Conservation (phyloP, 2,113 vertebrate genomes). For the Plectropomus leopardus region DNA sequence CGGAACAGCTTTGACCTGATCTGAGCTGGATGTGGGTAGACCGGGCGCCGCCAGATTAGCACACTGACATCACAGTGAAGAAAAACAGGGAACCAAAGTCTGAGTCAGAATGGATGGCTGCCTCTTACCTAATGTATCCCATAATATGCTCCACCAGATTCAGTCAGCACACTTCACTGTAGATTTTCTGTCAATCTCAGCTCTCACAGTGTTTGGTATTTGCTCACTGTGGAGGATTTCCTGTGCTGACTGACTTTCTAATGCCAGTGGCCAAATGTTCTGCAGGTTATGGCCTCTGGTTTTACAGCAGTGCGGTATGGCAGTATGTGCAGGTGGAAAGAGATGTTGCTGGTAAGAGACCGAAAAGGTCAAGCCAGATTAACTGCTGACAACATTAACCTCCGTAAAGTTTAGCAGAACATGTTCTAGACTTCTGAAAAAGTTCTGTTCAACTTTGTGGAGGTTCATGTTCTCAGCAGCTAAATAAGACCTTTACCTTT, state of each 20-base stretch:
- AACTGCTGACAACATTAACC: background rate
- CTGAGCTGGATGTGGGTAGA: slow-evolving; percentile 66
- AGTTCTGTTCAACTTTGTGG: too few species aligned
- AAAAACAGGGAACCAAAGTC: slow-evolving; percentile 31
- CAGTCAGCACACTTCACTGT: background rate
- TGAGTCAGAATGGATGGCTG: slow-evolving; percentile 57
- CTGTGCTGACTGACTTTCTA: background rate
- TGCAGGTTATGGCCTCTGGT: background rate
- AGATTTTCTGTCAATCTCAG: slow-evolving; percentile 13
- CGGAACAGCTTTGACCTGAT: slow-evolving; percentile 51
- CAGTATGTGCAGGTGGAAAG: background rate
- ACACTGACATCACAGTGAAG: slow-evolving; percentile 56
- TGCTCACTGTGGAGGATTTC: background rate
- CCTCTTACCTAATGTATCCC: slow-evolving; percentile 24
- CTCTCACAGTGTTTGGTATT: background rate
- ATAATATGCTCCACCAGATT: slow-evolving; percentile 8
- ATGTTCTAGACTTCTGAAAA: too few species aligned
- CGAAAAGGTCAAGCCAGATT: background rate
- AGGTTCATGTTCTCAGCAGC: too few species aligned
- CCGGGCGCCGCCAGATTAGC: slow-evolving; percentile 57
- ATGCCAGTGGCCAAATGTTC: background rate
- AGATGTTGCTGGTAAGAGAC: background rate
- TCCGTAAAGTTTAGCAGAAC: background rate
- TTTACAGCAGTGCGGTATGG: background rate
- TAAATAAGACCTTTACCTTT: too few species aligned